Conservation (phyloP, 2,888 invertebrate species). For the Ryuthela nishihirai region DNA sequence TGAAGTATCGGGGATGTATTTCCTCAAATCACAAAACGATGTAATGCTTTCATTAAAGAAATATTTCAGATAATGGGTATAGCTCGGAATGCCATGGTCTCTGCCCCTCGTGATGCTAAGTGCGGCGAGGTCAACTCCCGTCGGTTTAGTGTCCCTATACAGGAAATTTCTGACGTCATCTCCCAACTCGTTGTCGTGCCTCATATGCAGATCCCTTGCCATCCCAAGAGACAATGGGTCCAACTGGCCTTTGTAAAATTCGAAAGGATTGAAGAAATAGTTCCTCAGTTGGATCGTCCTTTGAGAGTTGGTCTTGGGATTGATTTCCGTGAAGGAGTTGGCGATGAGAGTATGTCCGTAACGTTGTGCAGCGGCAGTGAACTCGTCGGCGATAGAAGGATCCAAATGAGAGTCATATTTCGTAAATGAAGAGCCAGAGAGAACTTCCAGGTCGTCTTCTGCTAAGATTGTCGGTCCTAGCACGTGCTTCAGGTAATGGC, state of each 20-base stretch:
- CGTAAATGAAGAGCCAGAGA: conserved; percentile 52
- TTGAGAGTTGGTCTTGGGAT: conserved; percentile 62
- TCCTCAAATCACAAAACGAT: conserved; percentile 61
- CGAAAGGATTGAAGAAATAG: conserved; percentile 27
- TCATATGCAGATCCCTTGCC: conserved; percentile 26
- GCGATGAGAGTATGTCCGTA: conserved; percentile 50
- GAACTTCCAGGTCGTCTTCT: conserved; percentile 31
- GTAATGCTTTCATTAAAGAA: conserved; percentile 63
- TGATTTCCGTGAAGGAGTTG: conserved; percentile 79
- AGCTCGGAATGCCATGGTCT: conserved; percentile 70
- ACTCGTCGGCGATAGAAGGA: conserved; percentile 38
- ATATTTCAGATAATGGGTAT: conserved; percentile 71
- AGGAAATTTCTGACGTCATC: conserved; percentile 27
- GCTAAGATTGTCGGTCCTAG: conserved; percentile 40
- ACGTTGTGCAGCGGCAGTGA: conserved; percentile 35
- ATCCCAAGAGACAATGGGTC: conserved; percentile 44
- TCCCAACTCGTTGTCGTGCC: conserved; percentile 28
- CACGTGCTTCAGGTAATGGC: conserved; percentile 39
- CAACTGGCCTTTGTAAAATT: conserved; percentile 46
- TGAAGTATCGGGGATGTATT: conserved; percentile 53
- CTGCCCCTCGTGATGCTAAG: conserved; percentile 74
- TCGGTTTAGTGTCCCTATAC: conserved; percentile 56
- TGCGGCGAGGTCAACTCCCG: conserved; percentile 71
- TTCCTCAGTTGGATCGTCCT: conserved; percentile 48
- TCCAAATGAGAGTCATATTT: conserved; percentile 38